Evolutionary conservation across 2,888 invertebrate species (phyloP).

Genomic region (Orthosia gothica): DNA sequence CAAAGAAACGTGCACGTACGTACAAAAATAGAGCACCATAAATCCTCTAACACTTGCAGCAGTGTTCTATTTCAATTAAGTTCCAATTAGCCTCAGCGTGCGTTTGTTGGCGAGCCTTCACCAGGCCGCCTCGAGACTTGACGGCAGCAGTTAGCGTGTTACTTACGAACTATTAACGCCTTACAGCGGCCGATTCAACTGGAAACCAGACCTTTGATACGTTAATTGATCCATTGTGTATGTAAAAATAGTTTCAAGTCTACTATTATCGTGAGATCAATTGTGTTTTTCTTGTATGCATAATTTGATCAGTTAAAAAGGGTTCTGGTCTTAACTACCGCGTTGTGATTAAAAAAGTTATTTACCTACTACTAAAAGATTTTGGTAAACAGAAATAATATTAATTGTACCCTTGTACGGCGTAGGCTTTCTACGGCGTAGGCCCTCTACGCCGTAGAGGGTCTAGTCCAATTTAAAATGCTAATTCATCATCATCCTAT

Average conservation of each 20-base stretch:
- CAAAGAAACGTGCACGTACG: constrained; percentile 42
- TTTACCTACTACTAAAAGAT: neutral
- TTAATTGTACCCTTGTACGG: neutral
- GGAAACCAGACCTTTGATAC: constrained; percentile 66
- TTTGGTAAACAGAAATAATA: neutral
- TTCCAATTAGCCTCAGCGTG: constrained; percentile 69
- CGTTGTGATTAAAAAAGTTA: neutral
- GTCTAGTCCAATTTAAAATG: neutral
- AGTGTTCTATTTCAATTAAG: constrained; percentile 74
- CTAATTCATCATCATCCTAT: neutral
- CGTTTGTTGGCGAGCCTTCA: constrained; percentile 60
- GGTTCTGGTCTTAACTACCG: neutral
- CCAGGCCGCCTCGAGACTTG: constrained; percentile 66
- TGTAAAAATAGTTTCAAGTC: constrained; percentile 46
- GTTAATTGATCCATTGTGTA: constrained; percentile 71
- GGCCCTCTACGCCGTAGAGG: constrained; percentile 31
- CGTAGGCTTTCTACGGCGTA: constrained; percentile 37
- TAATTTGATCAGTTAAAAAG: constrained; percentile 41
- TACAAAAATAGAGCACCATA: constrained; percentile 55
- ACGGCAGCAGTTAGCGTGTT: constrained; percentile 83
- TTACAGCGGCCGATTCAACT: constrained; percentile 59
- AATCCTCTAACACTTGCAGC: constrained; percentile 64
- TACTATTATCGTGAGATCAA: constrained; percentile 41
- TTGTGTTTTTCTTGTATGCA: constrained; percentile 43
- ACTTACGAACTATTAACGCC: constrained; percentile 85